A percentile compares a stretch with the other conserved stretches of the same genome.
Evolutionary conservation across 2,113 vertebrate genomes (phyloP).

Genomic region (Mustelus asterias): DNA sequence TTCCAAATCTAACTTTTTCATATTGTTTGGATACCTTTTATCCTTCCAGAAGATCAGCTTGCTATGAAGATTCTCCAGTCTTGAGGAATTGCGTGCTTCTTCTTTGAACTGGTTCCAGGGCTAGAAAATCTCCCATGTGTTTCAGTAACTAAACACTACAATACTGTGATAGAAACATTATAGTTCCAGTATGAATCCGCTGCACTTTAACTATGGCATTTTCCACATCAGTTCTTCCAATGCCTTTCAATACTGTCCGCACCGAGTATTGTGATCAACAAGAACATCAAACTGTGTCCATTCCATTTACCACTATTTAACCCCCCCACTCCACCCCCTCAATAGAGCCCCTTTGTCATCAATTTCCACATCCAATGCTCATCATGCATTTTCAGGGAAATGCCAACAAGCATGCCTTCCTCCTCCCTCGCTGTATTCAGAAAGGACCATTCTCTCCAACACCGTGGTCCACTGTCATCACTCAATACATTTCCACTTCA

Average conservation of each 20-base stretch:
- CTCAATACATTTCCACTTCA: background rate
- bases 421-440: background rate
- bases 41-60: background rate
- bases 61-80: background rate
- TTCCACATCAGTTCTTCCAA: background rate
- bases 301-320: background rate
- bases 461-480: background rate
- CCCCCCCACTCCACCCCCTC: background rate
- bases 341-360: background rate
- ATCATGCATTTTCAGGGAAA: background rate
- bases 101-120: background rate
- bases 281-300: background rate
- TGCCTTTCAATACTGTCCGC: too few relatives aligned
- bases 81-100: background rate
- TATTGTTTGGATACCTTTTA: background rate
- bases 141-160: background rate
- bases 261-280: too few relatives aligned
- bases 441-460: background rate
- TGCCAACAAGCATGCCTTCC: background rate
- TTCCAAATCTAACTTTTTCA: background rate
- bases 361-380: background rate
- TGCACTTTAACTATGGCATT: background rate
- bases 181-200: background rate
- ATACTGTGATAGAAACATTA: background rate
- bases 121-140: background rate